Evolutionary conservation across 2,113 vertebrate genomes (phyloP), one percentile per base, ranked within the genome.

Genomic region (Strigops habroptila): DNA sequence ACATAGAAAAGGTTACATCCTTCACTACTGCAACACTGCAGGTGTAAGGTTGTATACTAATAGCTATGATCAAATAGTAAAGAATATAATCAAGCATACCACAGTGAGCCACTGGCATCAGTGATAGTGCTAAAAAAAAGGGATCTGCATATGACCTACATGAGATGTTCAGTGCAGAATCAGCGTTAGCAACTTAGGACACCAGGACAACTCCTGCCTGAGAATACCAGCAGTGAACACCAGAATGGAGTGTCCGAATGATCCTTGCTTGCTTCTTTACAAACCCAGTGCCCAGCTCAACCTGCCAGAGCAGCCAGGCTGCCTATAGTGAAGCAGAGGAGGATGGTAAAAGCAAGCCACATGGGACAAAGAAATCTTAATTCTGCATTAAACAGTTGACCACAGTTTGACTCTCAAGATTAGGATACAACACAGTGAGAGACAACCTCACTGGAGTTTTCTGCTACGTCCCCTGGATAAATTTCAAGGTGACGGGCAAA

Each of bases 191-290:
- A 55, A 35, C 79, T 80, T 49, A 46, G 55, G 74, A 55, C 46
- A 41, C 33, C 0, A 0, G 48, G 62, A n/a, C 1, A 8, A n/a
- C 33, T 75, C 55, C 49, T 79, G n/a, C 55, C 37, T 21, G 49
- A 69, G 62, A 64, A 64, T 21, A 27, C 28, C 53, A 41, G 53
- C 2, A 2, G 39, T 62, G 27, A 37, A 59, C 67, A 75, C 18
- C 0, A 0, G 35, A 13, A 65, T 5, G 35, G 39, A 10, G 43
- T 37, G 18, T 14, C 25, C 4, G 37, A 79, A 30, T 7, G 55
- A 24, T 53, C 64, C 64, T 62, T 41, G 3, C 44, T 18, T 24
- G 24, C 75, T 71, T 51, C 69, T n/a, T 46, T 46, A 16, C 48
- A 35, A 27, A 33, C 43, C 11, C 18, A 3, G 17, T 7, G 35